Percentiles rank a stretch among this genome's conserved stretches.
Evolutionary conservation across 2,888 invertebrate genomes (phyloP).

Genomic region (Caenorhabditis uteleia): DNA sequence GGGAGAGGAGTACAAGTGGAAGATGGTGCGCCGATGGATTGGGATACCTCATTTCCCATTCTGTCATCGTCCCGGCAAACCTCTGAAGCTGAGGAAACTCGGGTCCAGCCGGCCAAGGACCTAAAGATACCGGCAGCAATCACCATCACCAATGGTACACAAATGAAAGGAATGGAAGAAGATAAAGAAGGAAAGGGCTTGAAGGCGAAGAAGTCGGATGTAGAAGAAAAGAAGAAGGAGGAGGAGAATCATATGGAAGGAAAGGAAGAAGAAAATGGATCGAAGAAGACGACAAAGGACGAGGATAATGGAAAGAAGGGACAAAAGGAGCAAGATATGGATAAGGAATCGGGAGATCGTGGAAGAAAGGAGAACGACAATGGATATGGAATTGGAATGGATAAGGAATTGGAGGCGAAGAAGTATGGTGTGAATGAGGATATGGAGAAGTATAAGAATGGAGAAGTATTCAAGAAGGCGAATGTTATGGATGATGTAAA

Average conservation of each 20-base stretch:
- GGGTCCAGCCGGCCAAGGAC: no score
- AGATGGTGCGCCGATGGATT: no score
- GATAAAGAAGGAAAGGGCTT: not conserved
- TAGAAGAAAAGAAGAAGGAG: not conserved
- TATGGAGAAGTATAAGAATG: not conserved
- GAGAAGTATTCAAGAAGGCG: not conserved
- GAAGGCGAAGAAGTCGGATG: not conserved
- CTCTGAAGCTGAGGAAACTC: no score
- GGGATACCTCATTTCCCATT: no score
- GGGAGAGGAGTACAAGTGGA: no score
- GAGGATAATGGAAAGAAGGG: conserved; percentile 1
- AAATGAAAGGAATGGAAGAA: not conserved
- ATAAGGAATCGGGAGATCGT: conserved; percentile 3
- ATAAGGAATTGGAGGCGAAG: not conserved
- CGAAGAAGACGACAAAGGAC: not conserved
- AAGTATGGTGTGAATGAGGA: not conserved
- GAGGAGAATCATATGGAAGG: not conserved
- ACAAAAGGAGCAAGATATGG: conserved; percentile 7
- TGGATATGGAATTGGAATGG: not conserved
- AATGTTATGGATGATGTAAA: conserved; percentile 9
- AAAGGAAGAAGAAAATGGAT: not conserved
- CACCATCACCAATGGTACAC: no score
- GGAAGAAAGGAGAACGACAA: conserved; percentile 6
- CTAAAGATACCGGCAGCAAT: no score
- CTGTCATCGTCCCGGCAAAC: no score